Evolutionary conservation across 2,888 invertebrate species (phyloP), one percentile per base, ranked within the genome.

Genomic region (Tipula helvola): DNA sequence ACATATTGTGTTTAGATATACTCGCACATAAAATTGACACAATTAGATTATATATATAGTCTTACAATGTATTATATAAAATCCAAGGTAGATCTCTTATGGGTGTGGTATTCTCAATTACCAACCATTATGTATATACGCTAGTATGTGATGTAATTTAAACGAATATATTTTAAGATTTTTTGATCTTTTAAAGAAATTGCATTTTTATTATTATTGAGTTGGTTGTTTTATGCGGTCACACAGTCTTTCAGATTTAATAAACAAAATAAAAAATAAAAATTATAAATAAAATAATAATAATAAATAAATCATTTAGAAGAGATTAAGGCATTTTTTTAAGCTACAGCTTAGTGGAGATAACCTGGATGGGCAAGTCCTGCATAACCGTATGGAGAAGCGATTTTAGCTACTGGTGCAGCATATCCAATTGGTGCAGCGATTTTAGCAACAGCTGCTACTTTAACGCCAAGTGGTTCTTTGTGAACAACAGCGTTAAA

Each of bases 401-500:
- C 88, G 7, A 88, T 86, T 86, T 88, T 88, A 28, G 88, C 88
- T 10, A 89, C 87, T 88, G 90, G 90, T 57, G 91, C 90, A 39
- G 7, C 84, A n/a, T 84, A 84, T 87, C 89, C 89, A 84, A 89
- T 88, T 4, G 90, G 90, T 86, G 90, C 90, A 36, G 89, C 88
- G 39, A 89, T 88, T 87, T 89, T 89, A 10, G 89, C 89, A 85
- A 89, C 87, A 87, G 90, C 90, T 44, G 91, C 90, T 52, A 91
- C 89, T 89, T 92, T 92, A 3, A 90, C 90, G 3, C 90, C 91
- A 7, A 92, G 89, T 18, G 93, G 92, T 89, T 92, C 92, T 86
- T 92, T 92, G 88, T 91, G 92, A 18, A 93, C 93, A 83, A 93
- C 92, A 87, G 93, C 93, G 89, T 93, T 93, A 92, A 93, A 93